A percentile compares a stretch with the other conserved stretches of the same genome.
Conservation (phyloP, 2,113 vertebrate species). For the Poicephalus meyeri region DNA sequence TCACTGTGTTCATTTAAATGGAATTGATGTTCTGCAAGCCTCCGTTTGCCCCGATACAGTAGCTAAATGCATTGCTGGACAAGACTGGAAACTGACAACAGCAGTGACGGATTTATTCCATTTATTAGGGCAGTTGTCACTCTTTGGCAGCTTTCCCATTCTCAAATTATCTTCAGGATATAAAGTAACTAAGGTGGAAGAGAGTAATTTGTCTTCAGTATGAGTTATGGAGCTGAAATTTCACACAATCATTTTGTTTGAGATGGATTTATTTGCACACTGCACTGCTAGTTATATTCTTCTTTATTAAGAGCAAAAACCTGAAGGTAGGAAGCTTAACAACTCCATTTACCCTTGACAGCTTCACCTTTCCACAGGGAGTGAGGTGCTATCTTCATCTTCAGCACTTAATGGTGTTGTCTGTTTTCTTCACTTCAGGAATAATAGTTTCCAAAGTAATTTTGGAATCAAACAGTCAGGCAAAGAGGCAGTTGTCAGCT, state of each 20-base stretch:
- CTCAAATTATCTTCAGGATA: constrained; percentile 3
- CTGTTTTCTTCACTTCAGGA: neutral
- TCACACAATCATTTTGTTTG: neutral
- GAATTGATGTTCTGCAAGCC: neutral
- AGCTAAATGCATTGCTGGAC: neutral
- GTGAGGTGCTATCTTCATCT: neutral
- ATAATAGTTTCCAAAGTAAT: neutral
- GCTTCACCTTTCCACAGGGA: neutral
- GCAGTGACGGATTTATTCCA: neutral
- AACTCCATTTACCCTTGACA: neutral
- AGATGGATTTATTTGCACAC: neutral
- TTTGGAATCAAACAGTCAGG: neutral
- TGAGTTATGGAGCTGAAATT: neutral
- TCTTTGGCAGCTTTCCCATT: neutral
- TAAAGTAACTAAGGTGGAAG: neutral
- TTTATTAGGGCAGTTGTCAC: neutral
- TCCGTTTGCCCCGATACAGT: neutral
- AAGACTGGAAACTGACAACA: neutral
- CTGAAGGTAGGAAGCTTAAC: neutral
- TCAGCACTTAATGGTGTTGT: neutral
- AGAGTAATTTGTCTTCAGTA: neutral
- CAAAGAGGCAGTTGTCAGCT: neutral
- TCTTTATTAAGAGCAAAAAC: neutral
- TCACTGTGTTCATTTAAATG: neutral
- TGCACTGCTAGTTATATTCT: neutral